These are phyloP conservation scores for Pristionchus exspectatus DNA, from an alignment of 2,888 invertebrate genomes.

Conservation along the genomic window DNA sequence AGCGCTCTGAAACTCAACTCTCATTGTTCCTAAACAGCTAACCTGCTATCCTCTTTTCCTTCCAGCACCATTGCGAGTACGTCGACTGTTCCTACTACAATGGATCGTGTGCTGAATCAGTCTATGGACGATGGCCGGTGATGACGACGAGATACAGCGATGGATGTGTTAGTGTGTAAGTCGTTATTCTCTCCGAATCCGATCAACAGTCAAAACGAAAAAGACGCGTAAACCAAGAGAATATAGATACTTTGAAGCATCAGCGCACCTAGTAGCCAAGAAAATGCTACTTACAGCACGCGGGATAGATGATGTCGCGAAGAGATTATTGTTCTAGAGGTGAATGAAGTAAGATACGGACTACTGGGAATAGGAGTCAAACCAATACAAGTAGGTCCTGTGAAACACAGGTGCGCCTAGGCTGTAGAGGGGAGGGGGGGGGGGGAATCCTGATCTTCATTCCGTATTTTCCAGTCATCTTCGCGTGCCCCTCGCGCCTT, in stretches of 20 bases:
- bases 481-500: neutral
- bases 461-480: neutral
- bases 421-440: too few species aligned
- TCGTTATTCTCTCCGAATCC: too few species aligned
- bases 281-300: too few species aligned
- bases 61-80: conserved; percentile 24
- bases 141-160: conserved; percentile 3
- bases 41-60: neutral
- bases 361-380: too few species aligned
- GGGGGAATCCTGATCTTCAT: too few species aligned
- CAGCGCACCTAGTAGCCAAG: neutral
- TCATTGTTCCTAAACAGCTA: neutral
- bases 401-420: too few species aligned
- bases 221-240: too few species aligned
- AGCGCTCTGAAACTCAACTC: neutral
- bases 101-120: neutral
- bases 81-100: neutral
- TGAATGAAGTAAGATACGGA: too few species aligned
- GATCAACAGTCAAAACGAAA: too few species aligned
- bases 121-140: neutral
- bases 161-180: neutral
- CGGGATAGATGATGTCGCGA: too few species aligned
- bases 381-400: too few species aligned
- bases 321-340: too few species aligned
- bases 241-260: neutral